Percentiles rank a stretch among this genome's conserved stretches.
phyloP scores from a whole-genome alignment of 2,113 vertebrate species.

The Pyxicephalus adspersus region DNA sequence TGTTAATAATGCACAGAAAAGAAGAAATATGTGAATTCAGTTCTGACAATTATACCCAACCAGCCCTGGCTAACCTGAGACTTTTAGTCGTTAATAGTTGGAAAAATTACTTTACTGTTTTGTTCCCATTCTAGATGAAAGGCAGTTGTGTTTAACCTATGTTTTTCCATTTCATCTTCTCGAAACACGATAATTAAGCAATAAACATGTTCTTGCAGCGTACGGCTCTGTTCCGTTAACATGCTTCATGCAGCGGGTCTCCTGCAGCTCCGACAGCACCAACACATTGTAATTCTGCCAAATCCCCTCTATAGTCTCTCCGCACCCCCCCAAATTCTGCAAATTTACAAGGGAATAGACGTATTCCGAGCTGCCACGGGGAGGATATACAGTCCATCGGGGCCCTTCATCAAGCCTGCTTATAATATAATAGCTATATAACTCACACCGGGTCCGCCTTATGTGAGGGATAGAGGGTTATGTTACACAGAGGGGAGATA shows the following conservation, averaged over 20 bases:
- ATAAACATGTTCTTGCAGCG: constrained; percentile 28
- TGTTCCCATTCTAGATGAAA: not conserved
- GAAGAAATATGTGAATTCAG: no score
- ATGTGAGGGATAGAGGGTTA: constrained; percentile 62
- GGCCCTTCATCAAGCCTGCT: constrained; percentile 69
- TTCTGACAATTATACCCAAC: no score
- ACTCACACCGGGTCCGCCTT: constrained; percentile 64
- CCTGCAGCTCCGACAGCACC: constrained; percentile 29
- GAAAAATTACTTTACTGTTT: no score
- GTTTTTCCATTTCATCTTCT: constrained; percentile 1
- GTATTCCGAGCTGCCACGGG: constrained; percentile 51
- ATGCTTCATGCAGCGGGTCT: not conserved
- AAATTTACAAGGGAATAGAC: constrained; percentile 64
- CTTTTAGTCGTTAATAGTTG: no score
- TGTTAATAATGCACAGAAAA: no score
- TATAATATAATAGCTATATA: constrained; percentile 72
- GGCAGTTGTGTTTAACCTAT: not conserved
- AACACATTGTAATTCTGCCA: constrained; percentile 2
- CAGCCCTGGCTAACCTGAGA: no score
- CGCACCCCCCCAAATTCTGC: constrained; percentile 31
- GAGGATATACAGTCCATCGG: constrained; percentile 64
- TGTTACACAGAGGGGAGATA: constrained; percentile 68
- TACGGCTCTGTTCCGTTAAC: constrained; percentile 10
- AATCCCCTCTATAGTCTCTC: constrained; percentile 20
- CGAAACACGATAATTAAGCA: constrained; percentile 25